Base-by-base conservation (phyloP, 1,140 invertebrate genomes). In the Anastrepha obliqua region DNA sequence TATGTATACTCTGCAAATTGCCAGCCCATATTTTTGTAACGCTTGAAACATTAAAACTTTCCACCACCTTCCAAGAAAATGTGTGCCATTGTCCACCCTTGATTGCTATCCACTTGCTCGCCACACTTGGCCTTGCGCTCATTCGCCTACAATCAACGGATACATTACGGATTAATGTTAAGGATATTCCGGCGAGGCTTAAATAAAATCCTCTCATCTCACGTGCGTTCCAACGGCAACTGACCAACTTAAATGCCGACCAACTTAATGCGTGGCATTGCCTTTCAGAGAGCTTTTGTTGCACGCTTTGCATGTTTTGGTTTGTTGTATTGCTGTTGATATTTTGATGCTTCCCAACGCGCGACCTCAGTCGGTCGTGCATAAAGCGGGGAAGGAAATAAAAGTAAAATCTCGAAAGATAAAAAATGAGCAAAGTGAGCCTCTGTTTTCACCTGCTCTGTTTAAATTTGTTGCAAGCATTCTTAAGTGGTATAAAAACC, bases 111-210 rank as follows among this genome's bases (percentile, higher is more conserved):
- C 64, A 9, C 29, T 65, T 39, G 1, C 3, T 65, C 15, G 17
- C 29, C 15, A 39, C 29, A 65, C 29, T 8, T 62, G 60, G 3
- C 64, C 7, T 2, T 29, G 2, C 11, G 8, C 11, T 7, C 51
- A n/a, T 1, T 51, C 6, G 0, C 0, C 8, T 8, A 5, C 11
- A 9, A 42, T 59, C 29, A 58, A 17, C 51, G 81, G n/a, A 85
- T 39, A 39, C 51, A 85, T 59, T 55, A 6, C n/a, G 51, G 51
- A 85, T 85, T 59, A 85, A 85, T 85, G 81, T 39, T 59, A 13
- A 5, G 67, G 7, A 85, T 58, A 20, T 59, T 42, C 20, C 11
- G 81, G 20, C 0, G 51, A 59, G 81, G 44, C 47, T 58, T n/a
- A n/a, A n/a, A n/a, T n/a, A n/a, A n/a, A n/a, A n/a, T n/a, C n/a